Evolutionary conservation across 2,888 invertebrate genomes (phyloP).

Genomic region (Caenorhabditis angaria): DNA sequence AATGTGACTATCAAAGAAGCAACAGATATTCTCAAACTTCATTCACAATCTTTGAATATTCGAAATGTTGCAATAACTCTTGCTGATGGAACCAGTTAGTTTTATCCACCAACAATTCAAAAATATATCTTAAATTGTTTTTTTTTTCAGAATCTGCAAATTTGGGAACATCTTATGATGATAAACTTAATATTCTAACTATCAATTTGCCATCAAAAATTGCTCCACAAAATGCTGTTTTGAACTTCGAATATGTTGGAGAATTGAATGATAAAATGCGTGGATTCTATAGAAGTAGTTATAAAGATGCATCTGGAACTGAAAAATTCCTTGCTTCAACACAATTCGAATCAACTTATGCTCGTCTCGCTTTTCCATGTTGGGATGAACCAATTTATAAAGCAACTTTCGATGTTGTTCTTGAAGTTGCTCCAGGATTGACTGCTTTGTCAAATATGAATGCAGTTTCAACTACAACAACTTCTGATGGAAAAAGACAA

Average conservation of each 20-base stretch:
- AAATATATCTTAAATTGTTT: too few species aligned
- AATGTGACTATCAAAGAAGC: conserved; percentile 78
- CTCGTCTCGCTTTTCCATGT: conserved; percentile 87
- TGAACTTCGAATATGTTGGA: conserved; percentile 86
- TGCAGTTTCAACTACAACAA: conserved; percentile 36
- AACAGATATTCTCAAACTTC: conserved; percentile 62
- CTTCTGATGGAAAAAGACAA: conserved; percentile 64
- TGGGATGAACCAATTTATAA: conserved; percentile 90
- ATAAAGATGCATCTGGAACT: conserved; percentile 79
- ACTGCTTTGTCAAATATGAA: conserved; percentile 92
- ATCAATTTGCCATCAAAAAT: conserved; percentile 55
- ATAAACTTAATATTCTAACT: conserved; percentile 58
- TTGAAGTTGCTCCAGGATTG: conserved; percentile 83
- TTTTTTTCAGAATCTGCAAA: conserved; percentile 50
- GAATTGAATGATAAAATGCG: conserved; percentile 84
- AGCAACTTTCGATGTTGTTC: conserved; percentile 83
- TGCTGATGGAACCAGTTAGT: conserved; percentile 37
- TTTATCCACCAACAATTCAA: too few species aligned
- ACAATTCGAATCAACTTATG: conserved; percentile 76
- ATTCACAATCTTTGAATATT: conserved; percentile 59
- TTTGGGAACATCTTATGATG: conserved; percentile 51
- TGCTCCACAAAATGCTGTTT: conserved; percentile 55
- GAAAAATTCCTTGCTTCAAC: conserved; percentile 76
- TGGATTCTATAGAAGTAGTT: conserved; percentile 84
- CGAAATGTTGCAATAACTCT: conserved; percentile 18